These are phyloP conservation scores for Mythimna lalbum DNA, from an alignment of 2,888 invertebrate genomes.

Conservation along the genomic window DNA sequence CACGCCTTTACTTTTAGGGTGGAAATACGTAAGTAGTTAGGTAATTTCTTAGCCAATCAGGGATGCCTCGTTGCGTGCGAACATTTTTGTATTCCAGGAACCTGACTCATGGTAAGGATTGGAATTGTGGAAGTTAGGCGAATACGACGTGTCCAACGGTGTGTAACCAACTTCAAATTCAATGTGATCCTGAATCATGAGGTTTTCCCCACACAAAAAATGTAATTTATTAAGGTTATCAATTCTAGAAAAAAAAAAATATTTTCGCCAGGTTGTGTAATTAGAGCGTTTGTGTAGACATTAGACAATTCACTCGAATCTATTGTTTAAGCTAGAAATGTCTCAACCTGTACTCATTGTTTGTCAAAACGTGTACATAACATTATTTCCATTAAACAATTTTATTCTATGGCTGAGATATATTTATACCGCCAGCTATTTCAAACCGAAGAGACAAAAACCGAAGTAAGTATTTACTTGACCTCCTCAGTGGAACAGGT, in stretches of 20 bases:
- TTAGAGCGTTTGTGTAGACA: too few species aligned
- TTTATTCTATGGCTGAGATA: neutral
- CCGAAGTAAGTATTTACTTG: slow-evolving; percentile 14
- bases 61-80: too few species aligned
- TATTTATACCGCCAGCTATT: slow-evolving; percentile 6
- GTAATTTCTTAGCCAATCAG: too few species aligned
- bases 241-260: neutral
- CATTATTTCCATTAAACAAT: neutral
- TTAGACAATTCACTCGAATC: neutral
- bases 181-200: too few species aligned
- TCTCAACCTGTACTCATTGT: slow-evolving; percentile 4
- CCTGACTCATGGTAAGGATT: too few species aligned
- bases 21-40: too few species aligned
- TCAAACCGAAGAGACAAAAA: neutral
- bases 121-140: too few species aligned
- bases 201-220: too few species aligned
- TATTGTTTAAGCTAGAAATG: neutral
- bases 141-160: too few species aligned
- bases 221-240: neutral
- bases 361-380: slow-evolving; percentile 1
- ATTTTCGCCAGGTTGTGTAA: neutral
- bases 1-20: too few species aligned
- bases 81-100: too few species aligned
- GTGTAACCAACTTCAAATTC: too few species aligned
- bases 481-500: slow-evolving; percentile 53